Evolutionary conservation across 2,113 vertebrate genomes (phyloP).

Genomic region (Murina feae): DNA sequence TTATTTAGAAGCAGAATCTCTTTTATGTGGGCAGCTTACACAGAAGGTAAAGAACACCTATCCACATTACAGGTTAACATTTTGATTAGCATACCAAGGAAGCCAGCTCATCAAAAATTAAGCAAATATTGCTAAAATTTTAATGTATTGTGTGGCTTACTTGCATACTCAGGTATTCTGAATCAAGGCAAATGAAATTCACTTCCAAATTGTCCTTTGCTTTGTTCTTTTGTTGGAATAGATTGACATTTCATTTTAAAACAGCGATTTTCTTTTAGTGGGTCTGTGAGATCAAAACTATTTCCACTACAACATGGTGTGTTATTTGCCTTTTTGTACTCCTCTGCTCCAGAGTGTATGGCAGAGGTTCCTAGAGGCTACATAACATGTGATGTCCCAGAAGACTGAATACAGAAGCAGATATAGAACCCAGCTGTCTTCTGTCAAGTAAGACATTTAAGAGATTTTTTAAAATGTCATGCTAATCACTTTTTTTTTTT

Average conservation of each 20-base stretch:
- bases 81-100: not conserved
- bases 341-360: not conserved
- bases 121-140: not conserved
- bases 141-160: not conserved
- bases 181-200: not conserved
- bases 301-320: not conserved
- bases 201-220: not conserved
- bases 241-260: not conserved
- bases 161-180: not conserved
- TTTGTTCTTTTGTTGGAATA: not conserved
- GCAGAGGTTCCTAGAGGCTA: not conserved
- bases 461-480: not conserved
- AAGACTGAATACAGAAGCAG: not conserved
- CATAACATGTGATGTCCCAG: not conserved
- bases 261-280: not conserved
- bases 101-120: not conserved
- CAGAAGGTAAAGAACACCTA: not conserved
- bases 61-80: not conserved
- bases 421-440: not conserved
- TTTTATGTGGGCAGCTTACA: not conserved
- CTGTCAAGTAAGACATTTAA: not conserved
- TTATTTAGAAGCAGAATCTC: not conserved
- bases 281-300: not conserved
- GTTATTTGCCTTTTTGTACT: not conserved
- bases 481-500: not conserved